A percentile compares a stretch with the other conserved stretches of the same genome.
These are phyloP conservation scores for Oncorhynchus clarkii DNA, from an alignment of 2,113 vertebrate species.

Conservation along the genomic window DNA sequence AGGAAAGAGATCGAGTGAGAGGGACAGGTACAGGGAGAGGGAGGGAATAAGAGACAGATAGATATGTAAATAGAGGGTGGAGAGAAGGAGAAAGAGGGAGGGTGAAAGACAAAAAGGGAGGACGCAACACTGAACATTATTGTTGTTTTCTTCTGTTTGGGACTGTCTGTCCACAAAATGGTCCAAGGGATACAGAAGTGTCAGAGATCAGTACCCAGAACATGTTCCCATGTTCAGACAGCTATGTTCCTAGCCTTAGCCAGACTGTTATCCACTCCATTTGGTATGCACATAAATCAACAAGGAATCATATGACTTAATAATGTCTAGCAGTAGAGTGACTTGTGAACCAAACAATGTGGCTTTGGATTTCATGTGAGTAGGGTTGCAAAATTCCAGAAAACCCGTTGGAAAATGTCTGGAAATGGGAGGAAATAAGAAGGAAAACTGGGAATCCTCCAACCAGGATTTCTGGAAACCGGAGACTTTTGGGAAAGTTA, in stretches of 20 bases:
- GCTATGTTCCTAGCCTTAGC: not conserved
- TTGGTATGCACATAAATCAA: not conserved
- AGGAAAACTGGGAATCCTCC: no score
- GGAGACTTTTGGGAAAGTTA: no score
- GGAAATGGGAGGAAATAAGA: no score
- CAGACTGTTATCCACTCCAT: not conserved
- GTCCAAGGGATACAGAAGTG: not conserved
- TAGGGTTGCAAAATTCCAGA: no score
- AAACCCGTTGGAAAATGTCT: no score
- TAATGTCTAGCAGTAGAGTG: not conserved
- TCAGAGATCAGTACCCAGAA: not conserved
- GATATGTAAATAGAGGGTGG: not conserved
- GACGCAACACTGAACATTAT: no score
- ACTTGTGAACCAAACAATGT: not conserved
- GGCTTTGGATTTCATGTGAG: not conserved
- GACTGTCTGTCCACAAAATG: no score
- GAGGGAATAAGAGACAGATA: not conserved
- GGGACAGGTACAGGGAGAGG: not conserved
- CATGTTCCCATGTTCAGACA: not conserved
- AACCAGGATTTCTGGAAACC: no score
- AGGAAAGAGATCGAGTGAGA: not conserved
- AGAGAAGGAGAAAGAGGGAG: not conserved
- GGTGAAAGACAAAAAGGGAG: not conserved
- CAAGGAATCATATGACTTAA: not conserved
- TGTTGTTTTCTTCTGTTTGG: no score